These are phyloP conservation scores for Oceanites oceanicus DNA, from an alignment of 2,113 vertebrate species.

Conservation along the genomic window DNA sequence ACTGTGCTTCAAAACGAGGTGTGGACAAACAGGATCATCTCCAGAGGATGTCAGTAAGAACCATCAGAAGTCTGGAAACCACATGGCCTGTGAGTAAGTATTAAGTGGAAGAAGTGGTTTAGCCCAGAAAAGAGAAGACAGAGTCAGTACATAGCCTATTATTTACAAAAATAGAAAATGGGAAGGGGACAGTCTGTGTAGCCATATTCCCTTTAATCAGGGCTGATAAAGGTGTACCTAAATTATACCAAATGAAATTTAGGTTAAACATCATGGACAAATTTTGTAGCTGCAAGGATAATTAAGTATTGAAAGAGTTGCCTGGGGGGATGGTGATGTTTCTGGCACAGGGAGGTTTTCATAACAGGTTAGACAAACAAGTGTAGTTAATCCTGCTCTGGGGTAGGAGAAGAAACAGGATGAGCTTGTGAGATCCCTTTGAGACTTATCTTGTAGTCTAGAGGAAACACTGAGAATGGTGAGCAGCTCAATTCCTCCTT, in stretches of 20 bases:
- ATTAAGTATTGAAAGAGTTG: background rate
- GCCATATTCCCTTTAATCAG: background rate
- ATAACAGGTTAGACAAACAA: background rate
- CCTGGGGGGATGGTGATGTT: background rate
- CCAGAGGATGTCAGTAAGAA: background rate
- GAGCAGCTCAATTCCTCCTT: background rate
- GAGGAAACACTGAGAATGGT: background rate
- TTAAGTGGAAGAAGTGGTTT: background rate
- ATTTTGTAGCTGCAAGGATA: background rate
- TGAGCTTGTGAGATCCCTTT: background rate
- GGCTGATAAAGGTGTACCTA: background rate
- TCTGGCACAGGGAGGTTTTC: background rate
- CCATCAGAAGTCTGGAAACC: background rate
- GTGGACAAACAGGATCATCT: background rate
- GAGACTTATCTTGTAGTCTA: background rate
- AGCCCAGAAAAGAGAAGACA: background rate
- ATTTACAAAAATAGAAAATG: background rate
- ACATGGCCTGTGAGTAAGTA: background rate
- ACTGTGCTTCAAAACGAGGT: rapidly evolving
- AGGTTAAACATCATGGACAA: background rate
- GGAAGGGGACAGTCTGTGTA: background rate
- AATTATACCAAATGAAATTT: background rate
- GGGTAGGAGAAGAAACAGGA: background rate
- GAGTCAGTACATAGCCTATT: background rate
- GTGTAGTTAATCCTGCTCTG: background rate